phyloP scores from a whole-genome alignment of 2,113 vertebrate species.

The Laticauda colubrina region DNA sequence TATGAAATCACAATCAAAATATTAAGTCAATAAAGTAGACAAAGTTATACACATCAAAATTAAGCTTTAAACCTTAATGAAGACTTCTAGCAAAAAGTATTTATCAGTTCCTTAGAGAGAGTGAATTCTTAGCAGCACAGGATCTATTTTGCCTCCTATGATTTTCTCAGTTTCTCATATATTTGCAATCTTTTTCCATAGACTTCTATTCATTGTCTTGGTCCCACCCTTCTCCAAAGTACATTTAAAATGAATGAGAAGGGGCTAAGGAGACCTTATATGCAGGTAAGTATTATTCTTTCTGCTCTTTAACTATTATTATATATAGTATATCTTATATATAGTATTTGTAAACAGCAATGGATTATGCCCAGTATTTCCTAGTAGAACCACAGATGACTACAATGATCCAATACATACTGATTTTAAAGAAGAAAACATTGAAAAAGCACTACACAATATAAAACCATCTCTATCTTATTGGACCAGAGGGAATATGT shows the following conservation, averaged over 20 bases:
- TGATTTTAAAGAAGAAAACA: no score
- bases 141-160: not conserved
- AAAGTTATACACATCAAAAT: not conserved
- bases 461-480: no score
- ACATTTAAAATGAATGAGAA: not conserved
- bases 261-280: not conserved
- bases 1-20: not conserved
- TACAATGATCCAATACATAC: no score
- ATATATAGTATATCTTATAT: no score
- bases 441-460: no score
- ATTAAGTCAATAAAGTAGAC: not conserved
- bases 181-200: not conserved
- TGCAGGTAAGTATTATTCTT: not conserved
- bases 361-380: no score
- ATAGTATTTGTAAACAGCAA: no score
- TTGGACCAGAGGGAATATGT: no score
- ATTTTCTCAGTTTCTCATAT: not conserved
- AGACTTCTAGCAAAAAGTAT: not conserved
- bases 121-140: not conserved
- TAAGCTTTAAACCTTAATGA: not conserved
- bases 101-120: not conserved
- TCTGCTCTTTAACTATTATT: not conserved
- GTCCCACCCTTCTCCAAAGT: not conserved
- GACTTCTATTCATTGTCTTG: not conserved
- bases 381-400: no score